Conservation (phyloP, 2,113 vertebrate genomes). For the Python bivittatus region DNA sequence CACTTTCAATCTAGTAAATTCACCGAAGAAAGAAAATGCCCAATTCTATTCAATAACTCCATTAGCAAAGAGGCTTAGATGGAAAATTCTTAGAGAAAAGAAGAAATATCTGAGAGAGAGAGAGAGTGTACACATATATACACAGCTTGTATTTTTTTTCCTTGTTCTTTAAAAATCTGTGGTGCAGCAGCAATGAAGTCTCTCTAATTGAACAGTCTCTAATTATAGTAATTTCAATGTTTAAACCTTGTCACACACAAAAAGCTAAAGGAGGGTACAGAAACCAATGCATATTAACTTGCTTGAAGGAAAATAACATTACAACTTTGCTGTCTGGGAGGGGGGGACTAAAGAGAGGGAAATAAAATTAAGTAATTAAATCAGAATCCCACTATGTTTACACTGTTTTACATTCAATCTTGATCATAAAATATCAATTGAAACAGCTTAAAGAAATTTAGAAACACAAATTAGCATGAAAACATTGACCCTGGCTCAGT, state of each 20-base stretch:
- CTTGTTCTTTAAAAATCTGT: not conserved
- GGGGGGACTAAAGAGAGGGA: not conserved
- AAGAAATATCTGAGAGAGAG: too few relatives aligned
- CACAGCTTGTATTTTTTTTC: not conserved
- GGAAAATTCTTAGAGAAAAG: not conserved
- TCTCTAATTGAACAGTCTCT: constrained; percentile 14
- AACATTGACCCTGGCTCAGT: not conserved
- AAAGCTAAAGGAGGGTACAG: not conserved
- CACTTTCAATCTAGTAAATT: not conserved
- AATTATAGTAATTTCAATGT: constrained; percentile 33
- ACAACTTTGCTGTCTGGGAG: not conserved
- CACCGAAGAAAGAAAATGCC: not conserved
- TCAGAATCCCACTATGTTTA: not conserved
- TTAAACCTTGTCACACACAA: not conserved
- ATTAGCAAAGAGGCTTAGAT: not conserved
- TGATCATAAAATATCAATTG: not conserved
- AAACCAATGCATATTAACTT: not conserved
- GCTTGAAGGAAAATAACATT: constrained; percentile 31
- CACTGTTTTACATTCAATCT: not conserved
- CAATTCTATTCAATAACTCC: not conserved
- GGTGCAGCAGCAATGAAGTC: not conserved
- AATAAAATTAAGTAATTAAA: constrained; percentile 2
- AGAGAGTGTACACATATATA: not conserved
- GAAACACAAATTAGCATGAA: not conserved
- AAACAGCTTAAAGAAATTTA: not conserved